Base-by-base conservation (phyloP, 2,113 vertebrate species). In the Trichechus manatus region DNA sequence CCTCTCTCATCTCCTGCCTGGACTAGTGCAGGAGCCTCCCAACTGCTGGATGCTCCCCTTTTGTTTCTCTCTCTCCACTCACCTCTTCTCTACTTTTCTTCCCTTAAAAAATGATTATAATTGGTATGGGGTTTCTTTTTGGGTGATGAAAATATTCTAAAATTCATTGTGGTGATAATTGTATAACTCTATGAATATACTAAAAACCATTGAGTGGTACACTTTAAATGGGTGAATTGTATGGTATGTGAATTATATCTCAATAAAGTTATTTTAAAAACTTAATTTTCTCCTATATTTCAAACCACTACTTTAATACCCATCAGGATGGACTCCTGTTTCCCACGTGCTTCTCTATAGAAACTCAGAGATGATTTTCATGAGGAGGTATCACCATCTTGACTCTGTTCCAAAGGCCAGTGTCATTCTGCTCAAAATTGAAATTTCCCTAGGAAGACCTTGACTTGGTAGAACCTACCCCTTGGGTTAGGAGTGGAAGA, bases 371-470 rank as follows among this genome's bases (percentile, higher is more conserved):
- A 27, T 82, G 27, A n/a, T 87, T 79, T 88, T 53, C 59, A n/a
- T 13, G 66, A 53, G 61, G 20, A 53, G 42, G 42, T 10, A n/a
- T 22, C 20, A 4, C 25, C 1, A 2, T 39, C 68, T 42, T 88
- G 72, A 74, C 13, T 91, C 39, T 29, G 9, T 33, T 87, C 78
- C 61, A 93, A 91, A 96, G 84, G 9, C 56, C 6, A 14, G 5
- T 53, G 70, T 63, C 50, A 9, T 85, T 82, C 56, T 77, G 5
- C 86, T 93, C 42, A 81, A 72, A 95, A 25, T 25, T 25, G 42
- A 86, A 90, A 50, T n/a, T 86, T 47, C 15, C 2, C 88, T 74
- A 59, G 75, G 66, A 95, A 78, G 84, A 39, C 5, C 15, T 72
- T 64, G 72, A 19, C 6, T 39, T 85, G 44, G 20, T 72, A 44